Percentiles rank a stretch among this genome's conserved stretches.
phyloP scores from a whole-genome alignment of 2,113 vertebrate species.

The Austrofundulus limnaeus region DNA sequence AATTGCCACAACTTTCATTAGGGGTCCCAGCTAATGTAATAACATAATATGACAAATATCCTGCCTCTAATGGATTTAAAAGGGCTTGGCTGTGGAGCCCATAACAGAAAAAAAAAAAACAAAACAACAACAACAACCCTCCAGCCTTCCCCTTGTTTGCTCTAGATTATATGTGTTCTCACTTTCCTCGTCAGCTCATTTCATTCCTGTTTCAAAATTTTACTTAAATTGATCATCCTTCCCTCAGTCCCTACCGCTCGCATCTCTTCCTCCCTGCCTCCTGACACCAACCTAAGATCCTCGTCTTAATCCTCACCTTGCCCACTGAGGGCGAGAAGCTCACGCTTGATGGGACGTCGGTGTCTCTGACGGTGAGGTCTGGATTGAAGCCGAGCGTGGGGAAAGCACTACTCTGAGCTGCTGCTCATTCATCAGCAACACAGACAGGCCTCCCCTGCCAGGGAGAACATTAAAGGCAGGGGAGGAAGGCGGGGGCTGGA shows the following conservation, averaged over 20 bases:
- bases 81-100: conserved; percentile 64
- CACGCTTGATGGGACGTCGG: conserved; percentile 64
- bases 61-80: conserved; percentile 78
- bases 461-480: conserved; percentile 52
- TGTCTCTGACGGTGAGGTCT: conserved; percentile 56
- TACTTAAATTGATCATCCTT: conserved; percentile 38
- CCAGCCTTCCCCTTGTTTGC: conserved; percentile 36
- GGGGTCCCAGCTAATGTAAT: conserved; percentile 80
- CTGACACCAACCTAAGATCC: conserved; percentile 47
- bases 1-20: conserved; percentile 83
- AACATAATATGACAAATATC: conserved; percentile 83
- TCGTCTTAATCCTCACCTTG: conserved; percentile 63
- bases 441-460: conserved; percentile 65
- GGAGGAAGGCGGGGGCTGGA: conserved; percentile 40
- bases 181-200: conserved; percentile 16
- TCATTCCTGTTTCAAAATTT: conserved; percentile 8
- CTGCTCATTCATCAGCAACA: conserved; percentile 68
- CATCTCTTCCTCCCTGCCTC: conserved; percentile 26
- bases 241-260: conserved; percentile 31
- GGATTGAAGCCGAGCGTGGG: conserved; percentile 57
- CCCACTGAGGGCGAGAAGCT: conserved; percentile 54
- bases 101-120: conserved; percentile 8
- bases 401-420: conserved; percentile 43
- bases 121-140: too few relatives aligned
- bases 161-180: conserved; percentile 38